Conservation (phyloP, 1,140 invertebrate species). For the Leucophenga varia region DNA sequence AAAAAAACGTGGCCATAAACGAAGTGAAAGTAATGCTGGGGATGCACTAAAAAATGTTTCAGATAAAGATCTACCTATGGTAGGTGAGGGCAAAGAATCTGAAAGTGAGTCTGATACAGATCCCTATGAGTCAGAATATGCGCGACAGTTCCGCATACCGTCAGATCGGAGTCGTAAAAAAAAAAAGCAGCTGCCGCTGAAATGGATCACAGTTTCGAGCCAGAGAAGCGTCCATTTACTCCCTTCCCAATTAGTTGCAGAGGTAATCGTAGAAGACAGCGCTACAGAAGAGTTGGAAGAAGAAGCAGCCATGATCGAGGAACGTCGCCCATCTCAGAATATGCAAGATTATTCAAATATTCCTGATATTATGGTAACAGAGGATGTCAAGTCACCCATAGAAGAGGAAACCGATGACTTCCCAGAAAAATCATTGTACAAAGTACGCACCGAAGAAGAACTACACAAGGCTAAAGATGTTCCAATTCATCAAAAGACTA, state of each 20-base stretch:
- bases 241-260: conserved; percentile 49
- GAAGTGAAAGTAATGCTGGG: conserved; percentile 60
- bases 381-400: conserved; percentile 60
- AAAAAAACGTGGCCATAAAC: conserved; percentile 59
- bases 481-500: conserved; percentile 29
- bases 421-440: conserved; percentile 45
- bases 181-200: conserved; percentile 43
- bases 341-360: conserved; percentile 59
- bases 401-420: conserved; percentile 35
- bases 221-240: conserved; percentile 45
- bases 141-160: conserved; percentile 47
- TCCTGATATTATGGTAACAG: conserved; percentile 70
- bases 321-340: conserved; percentile 49
- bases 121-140: conserved; percentile 55
- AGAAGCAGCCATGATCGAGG: conserved; percentile 56
- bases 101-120: conserved; percentile 54
- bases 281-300: conserved; percentile 60
- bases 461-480: conserved; percentile 42
- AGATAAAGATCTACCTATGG: conserved; percentile 28
- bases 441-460: conserved; percentile 49
- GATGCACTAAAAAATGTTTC: conserved; percentile 43
- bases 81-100: conserved; percentile 46
- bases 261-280: conserved; percentile 61
- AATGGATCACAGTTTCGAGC: conserved; percentile 39
- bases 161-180: conserved; percentile 47